Base-by-base conservation (phyloP, 1,140 invertebrate genomes). In the Lepidurus packardi region DNA sequence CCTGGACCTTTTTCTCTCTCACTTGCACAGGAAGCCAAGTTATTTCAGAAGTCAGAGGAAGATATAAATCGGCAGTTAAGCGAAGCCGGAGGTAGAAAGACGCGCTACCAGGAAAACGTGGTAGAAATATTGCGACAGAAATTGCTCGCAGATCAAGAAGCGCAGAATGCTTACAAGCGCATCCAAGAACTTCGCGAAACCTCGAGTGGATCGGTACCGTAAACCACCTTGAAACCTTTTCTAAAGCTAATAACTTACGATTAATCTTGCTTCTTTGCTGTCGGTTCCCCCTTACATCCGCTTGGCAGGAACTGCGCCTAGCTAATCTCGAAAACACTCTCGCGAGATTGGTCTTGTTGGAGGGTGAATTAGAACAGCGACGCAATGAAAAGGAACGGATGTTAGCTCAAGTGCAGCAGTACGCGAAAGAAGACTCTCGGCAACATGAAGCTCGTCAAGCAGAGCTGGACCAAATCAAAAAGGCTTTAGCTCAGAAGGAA, bases 141-240 rank as follows among this genome's bases (percentile, higher is more conserved):
- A 65, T n/a, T 65, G 13, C 53, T 65, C 1, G 53, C 53, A 45
- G 76, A 77, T 77, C 76, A 77, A 65, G 76, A 77, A 65, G 76
- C 76, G 16, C 76, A 77, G 45, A 65, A 45, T 5, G 65, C 65
- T 77, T 77, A 77, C 65, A 21, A 45, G 24, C 76, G 53, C 41
- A 77, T 77, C 76, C 76, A 65, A 45, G 43, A 77, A 77, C 45
- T 77, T 43, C 44, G 65, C 24, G 76, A 77, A 24, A 41, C 13
- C 11, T 77, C 76, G 4, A 8, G 24, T 9, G 44, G 11, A 47
- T 7, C 34, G 76, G 76, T 77, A 43, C 13, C 9, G 34, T 24
- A 13, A 75, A 16, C 34, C 11, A 75, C 0, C 42, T 24, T 75
- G 41, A 75, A n/a, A 16, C 7, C 74, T 16, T 75, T 75, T 11